phyloP scores from a whole-genome alignment of 1,140 invertebrate species.

The Cydia strobilella region DNA sequence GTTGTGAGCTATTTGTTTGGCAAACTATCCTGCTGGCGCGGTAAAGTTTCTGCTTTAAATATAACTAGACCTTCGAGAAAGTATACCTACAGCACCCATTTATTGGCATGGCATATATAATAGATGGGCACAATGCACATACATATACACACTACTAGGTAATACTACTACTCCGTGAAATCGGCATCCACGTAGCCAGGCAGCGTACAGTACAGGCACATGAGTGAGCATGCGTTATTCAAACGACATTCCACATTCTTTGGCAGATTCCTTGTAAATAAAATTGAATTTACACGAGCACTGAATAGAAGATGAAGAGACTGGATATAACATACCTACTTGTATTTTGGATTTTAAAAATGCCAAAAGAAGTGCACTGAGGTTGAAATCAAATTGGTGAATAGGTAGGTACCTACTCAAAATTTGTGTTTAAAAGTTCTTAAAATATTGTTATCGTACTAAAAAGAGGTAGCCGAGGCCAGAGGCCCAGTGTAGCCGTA shows the following conservation, averaged over 20 bases:
- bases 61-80: not conserved
- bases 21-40: not conserved
- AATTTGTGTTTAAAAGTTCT: too few relatives aligned
- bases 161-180: not conserved
- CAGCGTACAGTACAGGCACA: not conserved
- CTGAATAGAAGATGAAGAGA: too few relatives aligned
- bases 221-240: not conserved
- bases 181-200: not conserved
- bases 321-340: too few relatives aligned
- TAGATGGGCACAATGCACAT: not conserved
- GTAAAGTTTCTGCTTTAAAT: not conserved
- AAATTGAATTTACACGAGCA: not conserved
- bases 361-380: too few relatives aligned
- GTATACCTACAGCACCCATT: not conserved
- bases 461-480: too few relatives aligned
- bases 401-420: too few relatives aligned
- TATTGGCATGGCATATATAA: not conserved
- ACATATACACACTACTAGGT: not conserved
- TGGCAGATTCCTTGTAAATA: not conserved
- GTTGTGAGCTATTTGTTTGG: not conserved
- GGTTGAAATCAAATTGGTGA: too few relatives aligned
- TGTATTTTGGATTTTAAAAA: too few relatives aligned
- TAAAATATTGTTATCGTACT: too few relatives aligned
- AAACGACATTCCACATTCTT: not conserved
- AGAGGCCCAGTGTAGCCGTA: too few relatives aligned